These are phyloP conservation scores for Fulica atra DNA, from an alignment of 2,113 vertebrate genomes.

Conservation along the genomic window DNA sequence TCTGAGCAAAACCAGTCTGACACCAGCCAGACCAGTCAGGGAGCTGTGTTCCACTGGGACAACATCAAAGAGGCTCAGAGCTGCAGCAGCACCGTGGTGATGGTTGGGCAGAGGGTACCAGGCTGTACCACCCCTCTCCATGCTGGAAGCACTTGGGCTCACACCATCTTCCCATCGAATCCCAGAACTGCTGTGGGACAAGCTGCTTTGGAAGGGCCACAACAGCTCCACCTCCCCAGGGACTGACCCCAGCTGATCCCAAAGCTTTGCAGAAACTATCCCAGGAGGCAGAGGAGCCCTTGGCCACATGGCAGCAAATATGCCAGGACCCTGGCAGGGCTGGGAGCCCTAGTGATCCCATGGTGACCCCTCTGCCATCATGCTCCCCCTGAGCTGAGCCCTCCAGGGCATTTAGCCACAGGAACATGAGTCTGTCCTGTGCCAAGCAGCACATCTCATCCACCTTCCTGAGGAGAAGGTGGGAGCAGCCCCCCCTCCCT, in stretches of 20 bases:
- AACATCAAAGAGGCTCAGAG: background rate
- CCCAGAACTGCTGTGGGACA: background rate
- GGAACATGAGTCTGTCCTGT: fast-evolving
- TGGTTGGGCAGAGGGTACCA: background rate
- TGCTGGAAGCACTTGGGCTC: background rate
- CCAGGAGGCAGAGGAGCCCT: background rate
- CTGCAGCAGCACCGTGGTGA: background rate
- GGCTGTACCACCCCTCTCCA: background rate
- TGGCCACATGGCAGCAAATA: fast-evolving
- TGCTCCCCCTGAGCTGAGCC: fast-evolving
- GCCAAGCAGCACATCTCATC: fast-evolving
- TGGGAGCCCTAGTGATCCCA: background rate
- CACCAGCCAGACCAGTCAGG: background rate
- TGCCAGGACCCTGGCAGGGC: background rate
- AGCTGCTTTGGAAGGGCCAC: background rate
- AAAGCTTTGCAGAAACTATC: background rate
- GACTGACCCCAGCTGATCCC: background rate
- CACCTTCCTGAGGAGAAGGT: background rate
- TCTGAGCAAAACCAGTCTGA: background rate
- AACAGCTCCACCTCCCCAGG: fast-evolving
- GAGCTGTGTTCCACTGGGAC: background rate
- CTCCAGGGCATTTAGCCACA: fast-evolving
- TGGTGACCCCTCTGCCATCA: background rate
- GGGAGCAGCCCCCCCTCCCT: background rate
- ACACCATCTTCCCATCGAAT: background rate